Evolutionary conservation across 92 coral and sea anemone genomes (phyloP).

Genomic region (Parazoanthus darwini): DNA sequence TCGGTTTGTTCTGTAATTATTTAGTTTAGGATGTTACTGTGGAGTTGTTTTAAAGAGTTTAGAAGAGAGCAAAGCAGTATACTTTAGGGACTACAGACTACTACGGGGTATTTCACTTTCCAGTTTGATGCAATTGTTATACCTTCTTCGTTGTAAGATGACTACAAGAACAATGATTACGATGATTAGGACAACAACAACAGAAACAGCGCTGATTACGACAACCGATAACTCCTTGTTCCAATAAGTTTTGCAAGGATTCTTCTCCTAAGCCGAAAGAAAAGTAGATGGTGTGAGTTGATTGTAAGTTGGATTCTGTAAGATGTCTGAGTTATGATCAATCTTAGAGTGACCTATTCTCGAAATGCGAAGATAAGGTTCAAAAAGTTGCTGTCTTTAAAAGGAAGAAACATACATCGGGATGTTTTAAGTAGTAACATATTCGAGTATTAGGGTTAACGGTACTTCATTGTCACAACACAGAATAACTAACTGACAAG

Average conservation of each 20-base stretch:
- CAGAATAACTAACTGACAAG: too few relatives aligned
- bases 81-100: too few relatives aligned
- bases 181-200: neutral
- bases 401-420: too few relatives aligned
- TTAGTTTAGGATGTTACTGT: too few relatives aligned
- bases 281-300: neutral
- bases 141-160: neutral
- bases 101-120: neutral
- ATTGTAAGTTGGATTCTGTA: too few relatives aligned
- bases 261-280: neutral
- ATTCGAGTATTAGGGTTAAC: too few relatives aligned
- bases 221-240: neutral
- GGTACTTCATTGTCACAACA: too few relatives aligned
- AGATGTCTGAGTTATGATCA: neutral
- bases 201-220: neutral
- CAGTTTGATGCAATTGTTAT: neutral
- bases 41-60: too few relatives aligned
- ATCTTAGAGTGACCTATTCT: neutral
- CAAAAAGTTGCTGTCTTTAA: too few relatives aligned
- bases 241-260: neutral
- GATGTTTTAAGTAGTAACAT: too few relatives aligned
- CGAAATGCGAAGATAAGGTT: neutral
- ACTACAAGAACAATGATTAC: neutral
- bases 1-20: neutral
- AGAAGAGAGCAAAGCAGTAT: too few relatives aligned